Evolutionary conservation across 2,888 invertebrate species (phyloP).

Genomic region (Auanema freiburgensis): DNA sequence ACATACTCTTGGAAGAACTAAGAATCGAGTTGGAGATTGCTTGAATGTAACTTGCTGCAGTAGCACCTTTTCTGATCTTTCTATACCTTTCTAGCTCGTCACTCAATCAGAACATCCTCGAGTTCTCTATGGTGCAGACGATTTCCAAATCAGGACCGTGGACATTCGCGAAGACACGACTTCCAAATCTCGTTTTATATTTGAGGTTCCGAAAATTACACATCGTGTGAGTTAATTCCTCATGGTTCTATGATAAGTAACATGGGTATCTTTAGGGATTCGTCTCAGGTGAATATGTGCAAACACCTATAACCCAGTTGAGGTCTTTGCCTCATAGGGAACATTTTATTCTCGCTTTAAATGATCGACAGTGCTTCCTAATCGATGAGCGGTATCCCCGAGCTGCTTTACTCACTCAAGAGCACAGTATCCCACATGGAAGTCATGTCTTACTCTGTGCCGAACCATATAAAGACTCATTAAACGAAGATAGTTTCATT

Average conservation of each 20-base stretch:
- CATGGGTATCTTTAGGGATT: neutral
- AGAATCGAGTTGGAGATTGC: neutral
- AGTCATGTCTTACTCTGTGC: constrained; percentile 20
- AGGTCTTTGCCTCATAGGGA: constrained; percentile 11
- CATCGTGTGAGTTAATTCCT: no score
- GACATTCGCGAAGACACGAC: constrained; percentile 19
- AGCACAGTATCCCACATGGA: constrained; percentile 27
- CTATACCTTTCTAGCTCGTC: constrained; percentile 11
- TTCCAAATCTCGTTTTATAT: neutral
- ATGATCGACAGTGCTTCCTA: constrained; percentile 26
- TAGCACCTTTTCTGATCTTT: neutral
- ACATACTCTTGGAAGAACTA: constrained; percentile 2
- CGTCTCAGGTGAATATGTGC: neutral
- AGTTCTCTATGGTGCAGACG: constrained; percentile 18
- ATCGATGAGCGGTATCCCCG: constrained; percentile 41
- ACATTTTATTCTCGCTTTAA: constrained; percentile 28
- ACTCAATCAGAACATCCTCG: constrained; percentile 26
- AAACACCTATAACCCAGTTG: constrained; percentile 23
- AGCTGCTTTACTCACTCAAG: constrained; percentile 19
- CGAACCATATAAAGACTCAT: neutral
- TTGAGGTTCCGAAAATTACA: no score
- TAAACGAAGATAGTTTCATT: neutral
- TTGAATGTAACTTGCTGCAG: neutral
- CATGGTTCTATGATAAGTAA: no score
- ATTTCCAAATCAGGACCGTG: constrained; percentile 1